Base-by-base conservation (phyloP, 2,797 vertebrate species). In the Triplophysa yarkandensis region DNA sequence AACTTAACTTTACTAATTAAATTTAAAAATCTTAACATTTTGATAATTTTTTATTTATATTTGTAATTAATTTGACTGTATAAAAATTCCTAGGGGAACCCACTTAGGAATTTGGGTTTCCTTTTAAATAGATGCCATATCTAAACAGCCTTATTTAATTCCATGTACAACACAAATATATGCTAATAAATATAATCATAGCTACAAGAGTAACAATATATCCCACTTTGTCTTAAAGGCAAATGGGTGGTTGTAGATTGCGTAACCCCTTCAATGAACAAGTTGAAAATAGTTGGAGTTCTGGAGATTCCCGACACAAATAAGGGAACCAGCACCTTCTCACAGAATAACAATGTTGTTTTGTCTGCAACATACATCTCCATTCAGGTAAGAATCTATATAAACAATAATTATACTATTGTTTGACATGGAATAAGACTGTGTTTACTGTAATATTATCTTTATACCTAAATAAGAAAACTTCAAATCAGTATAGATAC, bases 311-410 rank as follows among this genome's bases (percentile, higher is more conserved):
- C 88, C 6, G 89, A 94, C 76, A 72, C 46, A 71, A 62, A 44
- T 25, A 86, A 83, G 79, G 41, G 17, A 58, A 81, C 80, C 0
- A 71, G 75, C 71, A 79, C 39, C 4, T 61, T 52, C 0, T 52
- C 80, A 0, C 21, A 73, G 50, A 86, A 86, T 68, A 83, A 61
- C 23, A 83, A 64, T 4, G 73, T 92, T 54, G 84, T 89, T 71
- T 41, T 95, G 6, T 89, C 92, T 34, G 93, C 92, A 11, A 90
- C 92, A 13, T 94, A 95, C 81, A 91, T 95, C 86, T 93, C 89
- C 52, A 89, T 95, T 58, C 92, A 93, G 91, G 94, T 95, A 73
- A 44, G 89, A 80, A 28, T 10, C 36, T 13, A 39, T 11, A 39
- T 2, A 2, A 39, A 39, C n/a, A n/a, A n/a, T n/a, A n/a, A n/a